phyloP scores from a whole-genome alignment of 2,888 invertebrate species.

The Charanyca ferruginea region DNA sequence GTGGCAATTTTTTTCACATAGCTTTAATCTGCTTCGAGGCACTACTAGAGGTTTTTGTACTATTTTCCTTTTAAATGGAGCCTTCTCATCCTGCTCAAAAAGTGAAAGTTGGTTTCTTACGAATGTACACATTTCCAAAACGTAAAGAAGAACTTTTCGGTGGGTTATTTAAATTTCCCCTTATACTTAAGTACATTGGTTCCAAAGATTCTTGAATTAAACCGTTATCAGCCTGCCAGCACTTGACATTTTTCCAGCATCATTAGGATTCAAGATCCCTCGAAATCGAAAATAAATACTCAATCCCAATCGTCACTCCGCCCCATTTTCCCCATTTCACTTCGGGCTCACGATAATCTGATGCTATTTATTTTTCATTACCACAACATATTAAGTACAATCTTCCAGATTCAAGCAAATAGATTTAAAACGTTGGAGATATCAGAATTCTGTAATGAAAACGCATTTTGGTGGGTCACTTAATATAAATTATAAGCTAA shows the following conservation, averaged over 20 bases:
- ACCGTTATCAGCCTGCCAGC: constrained; percentile 25
- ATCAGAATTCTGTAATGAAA: constrained; percentile 50
- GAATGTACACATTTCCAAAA: too few species aligned
- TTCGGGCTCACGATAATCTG: constrained; percentile 8
- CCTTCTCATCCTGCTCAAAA: too few species aligned
- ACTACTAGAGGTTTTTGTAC: too few species aligned
- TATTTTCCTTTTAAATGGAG: too few species aligned
- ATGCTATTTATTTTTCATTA: constrained; percentile 53
- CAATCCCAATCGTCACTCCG: constrained; percentile 3
- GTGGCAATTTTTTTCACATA: too few species aligned
- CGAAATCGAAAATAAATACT: constrained; percentile 48
- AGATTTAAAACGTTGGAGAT: constrained; percentile 17
- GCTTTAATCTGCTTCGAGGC: too few species aligned
- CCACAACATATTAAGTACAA: constrained; percentile 42
- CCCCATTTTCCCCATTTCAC: constrained; percentile 5
- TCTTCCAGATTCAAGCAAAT: constrained; percentile 28
- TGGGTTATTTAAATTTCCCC: not conserved
- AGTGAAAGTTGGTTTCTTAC: too few species aligned
- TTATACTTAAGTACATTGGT: not conserved
- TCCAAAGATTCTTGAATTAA: constrained; percentile 17
- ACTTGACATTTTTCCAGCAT: constrained; percentile 30
- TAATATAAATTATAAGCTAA: constrained; percentile 76
- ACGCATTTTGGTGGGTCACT: constrained; percentile 63
- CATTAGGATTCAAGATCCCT: constrained; percentile 33
- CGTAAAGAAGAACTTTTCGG: not conserved